Conservation (phyloP, 2,888 invertebrate species). For the Lottia gigantea region DNA sequence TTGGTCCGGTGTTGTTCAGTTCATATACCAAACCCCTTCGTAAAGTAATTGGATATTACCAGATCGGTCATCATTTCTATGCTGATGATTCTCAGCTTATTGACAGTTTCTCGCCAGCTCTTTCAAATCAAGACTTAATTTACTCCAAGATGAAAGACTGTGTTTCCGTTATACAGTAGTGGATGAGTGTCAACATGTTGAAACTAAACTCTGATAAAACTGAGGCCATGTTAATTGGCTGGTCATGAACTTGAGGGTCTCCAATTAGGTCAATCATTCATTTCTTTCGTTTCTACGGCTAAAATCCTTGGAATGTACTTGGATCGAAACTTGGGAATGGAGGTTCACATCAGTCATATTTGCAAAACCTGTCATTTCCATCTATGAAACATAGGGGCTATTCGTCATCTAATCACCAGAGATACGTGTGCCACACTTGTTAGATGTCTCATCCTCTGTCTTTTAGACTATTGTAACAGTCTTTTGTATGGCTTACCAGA, state of each 20-base stretch:
- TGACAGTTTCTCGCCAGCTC: conserved; percentile 19
- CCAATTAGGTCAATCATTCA: too few species aligned
- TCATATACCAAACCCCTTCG: conserved; percentile 26
- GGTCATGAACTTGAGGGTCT: background rate
- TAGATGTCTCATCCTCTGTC: background rate
- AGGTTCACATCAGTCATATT: conserved; percentile 19
- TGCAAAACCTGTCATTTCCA: background rate
- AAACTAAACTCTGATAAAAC: conserved; percentile 27
- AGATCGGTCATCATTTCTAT: conserved; percentile 30
- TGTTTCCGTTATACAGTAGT: conserved; percentile 6
- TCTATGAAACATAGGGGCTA: background rate
- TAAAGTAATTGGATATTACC: conserved; percentile 27
- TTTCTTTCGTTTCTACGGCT: background rate
- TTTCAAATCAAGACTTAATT: conserved; percentile 4
- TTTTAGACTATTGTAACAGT: background rate
- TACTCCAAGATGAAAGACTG: conserved; percentile 11
- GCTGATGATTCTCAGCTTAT: conserved; percentile 31
- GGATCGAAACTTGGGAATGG: conserved; percentile 18
- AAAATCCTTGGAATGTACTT: conserved; percentile 24
- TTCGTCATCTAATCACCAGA: background rate
- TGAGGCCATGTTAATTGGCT: conserved; percentile 13
- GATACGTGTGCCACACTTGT: background rate
- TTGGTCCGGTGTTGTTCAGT: conserved; percentile 23
- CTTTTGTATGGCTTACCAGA: background rate
- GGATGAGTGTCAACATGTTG: conserved; percentile 26